Percentiles rank a stretch among this genome's conserved stretches.
phyloP scores from a whole-genome alignment of 2,797 vertebrate genomes.

The Melanotaenia maccullochi region DNA sequence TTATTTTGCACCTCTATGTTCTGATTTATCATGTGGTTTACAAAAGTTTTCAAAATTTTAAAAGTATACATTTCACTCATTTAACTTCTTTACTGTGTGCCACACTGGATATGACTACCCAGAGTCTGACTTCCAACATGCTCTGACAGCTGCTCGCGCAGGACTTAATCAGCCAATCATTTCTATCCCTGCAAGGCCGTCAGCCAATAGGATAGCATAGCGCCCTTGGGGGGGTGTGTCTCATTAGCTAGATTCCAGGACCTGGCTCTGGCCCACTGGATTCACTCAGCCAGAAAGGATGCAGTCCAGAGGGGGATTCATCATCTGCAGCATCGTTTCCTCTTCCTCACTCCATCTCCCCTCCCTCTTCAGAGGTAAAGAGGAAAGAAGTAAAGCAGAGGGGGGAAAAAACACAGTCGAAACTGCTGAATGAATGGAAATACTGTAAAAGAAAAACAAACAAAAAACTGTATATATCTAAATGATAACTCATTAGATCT shows the following conservation, averaged over 20 bases:
- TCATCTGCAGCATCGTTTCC: slow-evolving; percentile 63
- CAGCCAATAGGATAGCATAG: slow-evolving; percentile 58
- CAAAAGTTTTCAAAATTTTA: background rate
- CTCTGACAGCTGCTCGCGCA: slow-evolving; percentile 56
- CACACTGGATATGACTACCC: slow-evolving; percentile 41
- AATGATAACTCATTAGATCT: background rate
- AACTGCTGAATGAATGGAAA: background rate
- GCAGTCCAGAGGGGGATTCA: slow-evolving; percentile 75
- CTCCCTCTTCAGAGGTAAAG: slow-evolving; percentile 14
- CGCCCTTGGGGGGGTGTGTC: slow-evolving; percentile 64
- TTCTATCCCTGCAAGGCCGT: slow-evolving; percentile 11
- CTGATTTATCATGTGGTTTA: background rate
- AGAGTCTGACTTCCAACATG: slow-evolving; percentile 51
- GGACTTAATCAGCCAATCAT: slow-evolving; percentile 49
- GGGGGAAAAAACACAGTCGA: background rate
- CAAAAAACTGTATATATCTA: too few relatives aligned
- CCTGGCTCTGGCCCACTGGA: slow-evolving; percentile 79
- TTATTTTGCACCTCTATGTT: background rate
- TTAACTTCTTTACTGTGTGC: slow-evolving; percentile 54
- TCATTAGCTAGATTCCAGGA: slow-evolving; percentile 85
- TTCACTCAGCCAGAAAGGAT: slow-evolving; percentile 75
- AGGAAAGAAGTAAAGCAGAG: slow-evolving; percentile 11
- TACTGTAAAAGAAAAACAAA: too few relatives aligned
- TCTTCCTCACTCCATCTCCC: slow-evolving; percentile 14
- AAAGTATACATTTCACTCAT: slow-evolving; percentile 48